Percentiles rank a stretch among this genome's conserved stretches.
Conservation (phyloP, 2,797 vertebrate species). For the Micrastur ruficollis region DNA sequence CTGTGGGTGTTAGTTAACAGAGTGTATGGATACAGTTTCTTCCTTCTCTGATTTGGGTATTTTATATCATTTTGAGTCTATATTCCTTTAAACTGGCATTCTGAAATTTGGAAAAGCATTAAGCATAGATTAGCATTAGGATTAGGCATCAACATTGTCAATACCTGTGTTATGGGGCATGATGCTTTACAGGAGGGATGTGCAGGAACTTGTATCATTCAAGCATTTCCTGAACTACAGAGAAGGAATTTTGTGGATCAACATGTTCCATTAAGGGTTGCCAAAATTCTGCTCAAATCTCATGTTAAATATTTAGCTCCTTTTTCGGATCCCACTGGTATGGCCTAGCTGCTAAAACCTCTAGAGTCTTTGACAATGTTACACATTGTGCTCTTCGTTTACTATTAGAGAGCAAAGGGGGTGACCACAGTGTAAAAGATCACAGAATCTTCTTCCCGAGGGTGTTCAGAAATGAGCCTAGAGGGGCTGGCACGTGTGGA, state of each 20-base stretch:
- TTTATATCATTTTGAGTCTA: background rate
- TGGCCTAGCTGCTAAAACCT: background rate
- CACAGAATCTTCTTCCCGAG: background rate
- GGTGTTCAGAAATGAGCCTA: background rate
- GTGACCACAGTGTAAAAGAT: background rate
- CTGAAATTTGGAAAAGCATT: background rate
- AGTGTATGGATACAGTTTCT: rapidly evolving
- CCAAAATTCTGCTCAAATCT: background rate
- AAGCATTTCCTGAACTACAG: background rate
- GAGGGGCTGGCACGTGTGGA: background rate
- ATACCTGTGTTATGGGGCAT: background rate
- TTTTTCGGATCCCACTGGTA: background rate
- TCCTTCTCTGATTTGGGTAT: background rate
- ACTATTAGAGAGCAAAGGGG: background rate
- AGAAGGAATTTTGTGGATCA: background rate
- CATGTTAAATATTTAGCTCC: background rate
- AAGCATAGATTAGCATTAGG: background rate
- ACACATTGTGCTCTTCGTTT: background rate
- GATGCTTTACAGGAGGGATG: background rate
- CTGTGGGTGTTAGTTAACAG: background rate
- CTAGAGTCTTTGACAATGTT: background rate
- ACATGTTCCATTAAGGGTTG: background rate
- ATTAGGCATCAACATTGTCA: background rate
- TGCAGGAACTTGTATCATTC: background rate
- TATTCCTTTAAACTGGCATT: background rate